Evolutionary conservation across 2,113 vertebrate species (phyloP).

Genomic region (Hippocampus zosterae): DNA sequence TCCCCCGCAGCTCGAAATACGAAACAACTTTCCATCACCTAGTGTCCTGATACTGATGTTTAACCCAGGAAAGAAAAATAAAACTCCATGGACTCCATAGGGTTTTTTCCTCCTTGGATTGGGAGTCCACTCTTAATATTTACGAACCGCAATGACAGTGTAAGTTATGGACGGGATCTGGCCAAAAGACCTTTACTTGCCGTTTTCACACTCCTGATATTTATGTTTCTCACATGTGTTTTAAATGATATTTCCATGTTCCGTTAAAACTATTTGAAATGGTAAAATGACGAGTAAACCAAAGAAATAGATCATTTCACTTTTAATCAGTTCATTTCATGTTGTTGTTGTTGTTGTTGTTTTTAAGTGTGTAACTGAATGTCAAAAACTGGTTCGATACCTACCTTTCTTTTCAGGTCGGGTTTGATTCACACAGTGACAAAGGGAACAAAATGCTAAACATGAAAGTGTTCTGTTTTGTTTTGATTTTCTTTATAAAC

Average conservation of each 20-base stretch:
- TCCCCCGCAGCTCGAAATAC: not conserved
- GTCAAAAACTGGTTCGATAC: not conserved
- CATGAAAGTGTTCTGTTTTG: not conserved
- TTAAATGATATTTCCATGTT: conserved; percentile 49
- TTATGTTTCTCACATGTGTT: conserved; percentile 56
- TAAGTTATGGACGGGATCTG: conserved; percentile 64
- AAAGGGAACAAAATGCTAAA: not conserved
- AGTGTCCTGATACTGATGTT: conserved; percentile 28
- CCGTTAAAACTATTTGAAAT: conserved; percentile 21
- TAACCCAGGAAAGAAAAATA: conserved; percentile 30
- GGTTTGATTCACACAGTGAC: not conserved
- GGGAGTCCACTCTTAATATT: conserved; percentile 69
- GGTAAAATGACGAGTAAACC: not conserved
- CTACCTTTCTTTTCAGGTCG: not conserved
- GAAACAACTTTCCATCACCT: conserved; percentile 5
- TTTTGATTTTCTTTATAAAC: not conserved
- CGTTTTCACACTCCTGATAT: conserved; percentile 65
- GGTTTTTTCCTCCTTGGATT: conserved; percentile 42
- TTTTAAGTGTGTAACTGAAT: not conserved
- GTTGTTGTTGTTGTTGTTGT: not conserved
- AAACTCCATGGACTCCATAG: conserved; percentile 8
- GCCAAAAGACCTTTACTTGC: conserved; percentile 56
- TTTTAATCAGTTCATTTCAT: not conserved
- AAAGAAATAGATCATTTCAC: not conserved
- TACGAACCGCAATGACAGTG: conserved; percentile 49